phyloP scores from a whole-genome alignment of 2,888 invertebrate genomes.

The Cyaniris semiargus region DNA sequence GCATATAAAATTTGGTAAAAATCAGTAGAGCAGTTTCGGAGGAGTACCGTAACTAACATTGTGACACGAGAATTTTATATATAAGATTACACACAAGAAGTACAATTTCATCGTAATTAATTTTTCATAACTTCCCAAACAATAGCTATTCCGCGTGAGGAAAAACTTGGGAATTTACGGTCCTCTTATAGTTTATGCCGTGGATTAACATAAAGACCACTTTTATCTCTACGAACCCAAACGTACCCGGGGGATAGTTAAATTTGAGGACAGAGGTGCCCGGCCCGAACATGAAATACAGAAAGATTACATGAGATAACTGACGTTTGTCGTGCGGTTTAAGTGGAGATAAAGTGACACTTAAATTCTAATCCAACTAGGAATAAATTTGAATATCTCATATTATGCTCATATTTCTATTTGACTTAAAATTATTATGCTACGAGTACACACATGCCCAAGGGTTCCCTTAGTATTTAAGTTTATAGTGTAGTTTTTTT shows the following conservation, averaged over 20 bases:
- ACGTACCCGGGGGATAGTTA: constrained; percentile 43
- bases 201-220: constrained; percentile 46
- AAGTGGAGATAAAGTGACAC: background rate
- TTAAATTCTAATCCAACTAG: background rate
- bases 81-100: background rate
- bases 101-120: background rate
- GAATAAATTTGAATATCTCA: background rate
- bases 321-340: constrained; percentile 7
- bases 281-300: constrained; percentile 29
- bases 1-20: no score
- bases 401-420: no score
- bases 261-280: constrained; percentile 41
- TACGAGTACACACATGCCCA: no score
- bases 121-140: constrained; percentile 24
- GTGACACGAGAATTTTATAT: no score
- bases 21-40: no score
- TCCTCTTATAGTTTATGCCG: constrained; percentile 40
- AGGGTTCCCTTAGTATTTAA: no score
- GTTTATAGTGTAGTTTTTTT: no score
- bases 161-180: constrained; percentile 26
- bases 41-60: no score
- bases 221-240: constrained; percentile 43
- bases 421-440: no score
- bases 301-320: constrained; percentile 13
- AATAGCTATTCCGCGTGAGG: constrained; percentile 22